Conservation (phyloP, 2,797 vertebrate species). For the Mastacembelus armatus region DNA sequence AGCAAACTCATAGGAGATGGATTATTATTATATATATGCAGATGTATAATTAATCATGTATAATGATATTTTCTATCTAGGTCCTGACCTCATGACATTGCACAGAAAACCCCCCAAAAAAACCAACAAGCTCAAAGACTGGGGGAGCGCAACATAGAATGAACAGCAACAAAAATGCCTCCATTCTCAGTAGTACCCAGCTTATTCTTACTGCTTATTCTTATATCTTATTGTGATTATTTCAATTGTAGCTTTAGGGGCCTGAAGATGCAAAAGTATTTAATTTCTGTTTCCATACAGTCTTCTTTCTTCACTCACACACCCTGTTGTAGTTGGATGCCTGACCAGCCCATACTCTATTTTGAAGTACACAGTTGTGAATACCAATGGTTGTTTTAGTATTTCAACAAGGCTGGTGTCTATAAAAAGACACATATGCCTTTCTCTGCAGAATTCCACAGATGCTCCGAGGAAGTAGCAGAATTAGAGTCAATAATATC, state of each 20-base stretch:
- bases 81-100: too few relatives aligned
- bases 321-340: conserved; percentile 47
- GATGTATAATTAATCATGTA: too few relatives aligned
- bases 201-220: too few relatives aligned
- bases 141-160: too few relatives aligned
- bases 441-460: conserved; percentile 72
- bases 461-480: conserved; percentile 50
- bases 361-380: conserved; percentile 77
- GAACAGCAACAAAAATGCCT: not conserved
- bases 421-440: conserved; percentile 70
- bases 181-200: too few relatives aligned
- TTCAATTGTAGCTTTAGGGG: too few relatives aligned
- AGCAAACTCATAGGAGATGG: too few relatives aligned
- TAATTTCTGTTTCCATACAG: not conserved
- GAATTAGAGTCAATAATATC: conserved; percentile 41
- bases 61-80: too few relatives aligned
- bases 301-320: conserved; percentile 25
- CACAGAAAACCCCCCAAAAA: too few relatives aligned
- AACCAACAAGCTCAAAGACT: too few relatives aligned
- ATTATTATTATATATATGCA: too few relatives aligned
- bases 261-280: conserved; percentile 1
- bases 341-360: conserved; percentile 67
- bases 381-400: conserved; percentile 70
- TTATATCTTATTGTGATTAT: too few relatives aligned
- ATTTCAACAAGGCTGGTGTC: conserved; percentile 64